phyloP scores from a whole-genome alignment of 1,140 invertebrate species.

The Chlorops oryzae region DNA sequence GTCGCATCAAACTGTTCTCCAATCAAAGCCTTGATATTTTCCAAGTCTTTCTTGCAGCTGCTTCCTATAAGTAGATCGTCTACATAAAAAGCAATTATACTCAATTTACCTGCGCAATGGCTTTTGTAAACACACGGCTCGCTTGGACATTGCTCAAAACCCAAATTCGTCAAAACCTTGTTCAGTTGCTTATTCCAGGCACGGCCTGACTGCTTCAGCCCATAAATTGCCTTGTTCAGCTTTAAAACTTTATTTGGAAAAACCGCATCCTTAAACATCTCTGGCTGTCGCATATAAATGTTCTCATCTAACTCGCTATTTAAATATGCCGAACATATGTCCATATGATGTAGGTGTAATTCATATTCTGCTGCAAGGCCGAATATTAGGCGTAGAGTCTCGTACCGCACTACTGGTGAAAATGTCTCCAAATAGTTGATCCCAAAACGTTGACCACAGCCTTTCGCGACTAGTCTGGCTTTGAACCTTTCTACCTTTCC shows the following conservation, averaged over 20 bases:
- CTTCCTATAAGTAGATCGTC: constrained; percentile 2
- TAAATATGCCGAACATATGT: constrained; percentile 8
- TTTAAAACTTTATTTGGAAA: constrained; percentile 10
- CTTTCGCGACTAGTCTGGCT: constrained; percentile 42
- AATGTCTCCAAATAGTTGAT: constrained; percentile 20
- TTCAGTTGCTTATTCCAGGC: constrained; percentile 25
- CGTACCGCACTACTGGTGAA: constrained; percentile 31
- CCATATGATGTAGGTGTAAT: constrained; percentile 12
- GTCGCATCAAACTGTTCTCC: no score
- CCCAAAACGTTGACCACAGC: constrained; percentile 28
- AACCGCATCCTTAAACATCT: constrained; percentile 28
- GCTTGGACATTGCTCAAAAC: constrained; percentile 5
- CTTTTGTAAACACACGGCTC: constrained; percentile 27
- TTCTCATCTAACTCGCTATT: constrained; percentile 11
- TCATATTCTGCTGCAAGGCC: constrained; percentile 16
- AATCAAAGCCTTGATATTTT: no score
- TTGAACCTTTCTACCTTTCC: constrained; percentile 36
- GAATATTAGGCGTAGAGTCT: constrained; percentile 28
- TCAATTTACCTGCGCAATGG: constrained; percentile 15
- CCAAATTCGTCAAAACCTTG: constrained; percentile 8
- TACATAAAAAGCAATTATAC: no score
- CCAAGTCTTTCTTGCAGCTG: background rate
- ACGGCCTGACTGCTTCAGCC: constrained; percentile 28
- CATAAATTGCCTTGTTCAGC: constrained; percentile 28
- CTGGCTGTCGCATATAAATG: constrained; percentile 28